These are phyloP conservation scores for Phenacoccus solenopsis DNA, from an alignment of 1,140 invertebrate species.

Conservation along the genomic window DNA sequence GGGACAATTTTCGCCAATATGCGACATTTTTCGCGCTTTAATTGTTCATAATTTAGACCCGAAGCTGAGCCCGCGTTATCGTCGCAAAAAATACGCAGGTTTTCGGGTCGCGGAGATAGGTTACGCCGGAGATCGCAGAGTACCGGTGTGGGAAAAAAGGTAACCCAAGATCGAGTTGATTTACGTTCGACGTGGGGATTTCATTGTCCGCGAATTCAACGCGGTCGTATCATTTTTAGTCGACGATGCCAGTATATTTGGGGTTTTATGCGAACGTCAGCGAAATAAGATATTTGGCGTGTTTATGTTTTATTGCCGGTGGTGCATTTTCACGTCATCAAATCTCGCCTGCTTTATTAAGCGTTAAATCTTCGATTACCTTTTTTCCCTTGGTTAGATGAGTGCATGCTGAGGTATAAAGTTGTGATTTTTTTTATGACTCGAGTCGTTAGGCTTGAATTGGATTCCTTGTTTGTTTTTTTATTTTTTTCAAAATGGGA, in stretches of 20 bases:
- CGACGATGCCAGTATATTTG: background rate
- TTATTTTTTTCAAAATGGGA: too few species aligned
- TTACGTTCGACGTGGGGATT: conserved; percentile 1
- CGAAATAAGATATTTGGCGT: background rate
- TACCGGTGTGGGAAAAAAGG: too few species aligned
- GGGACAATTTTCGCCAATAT: too few species aligned
- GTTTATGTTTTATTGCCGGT: background rate
- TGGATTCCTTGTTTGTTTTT: too few species aligned
- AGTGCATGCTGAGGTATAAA: too few species aligned
- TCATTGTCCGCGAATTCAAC: background rate
- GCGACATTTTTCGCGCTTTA: background rate
- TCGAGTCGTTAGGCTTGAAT: too few species aligned
- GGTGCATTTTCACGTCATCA: background rate
- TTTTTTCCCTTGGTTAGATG: too few species aligned
- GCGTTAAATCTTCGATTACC: background rate
- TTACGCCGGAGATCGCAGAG: too few species aligned
- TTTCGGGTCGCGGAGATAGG: too few species aligned
- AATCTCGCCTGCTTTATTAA: background rate
- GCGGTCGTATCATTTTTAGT: background rate
- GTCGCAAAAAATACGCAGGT: too few species aligned
- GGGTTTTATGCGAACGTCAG: background rate
- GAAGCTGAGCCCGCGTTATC: background rate
- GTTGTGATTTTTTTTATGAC: too few species aligned
- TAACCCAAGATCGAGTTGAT: background rate
- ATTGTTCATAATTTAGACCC: background rate